These are phyloP conservation scores for Nyctalus aviator DNA, from an alignment of 2,797 vertebrate genomes.

Conservation along the genomic window DNA sequence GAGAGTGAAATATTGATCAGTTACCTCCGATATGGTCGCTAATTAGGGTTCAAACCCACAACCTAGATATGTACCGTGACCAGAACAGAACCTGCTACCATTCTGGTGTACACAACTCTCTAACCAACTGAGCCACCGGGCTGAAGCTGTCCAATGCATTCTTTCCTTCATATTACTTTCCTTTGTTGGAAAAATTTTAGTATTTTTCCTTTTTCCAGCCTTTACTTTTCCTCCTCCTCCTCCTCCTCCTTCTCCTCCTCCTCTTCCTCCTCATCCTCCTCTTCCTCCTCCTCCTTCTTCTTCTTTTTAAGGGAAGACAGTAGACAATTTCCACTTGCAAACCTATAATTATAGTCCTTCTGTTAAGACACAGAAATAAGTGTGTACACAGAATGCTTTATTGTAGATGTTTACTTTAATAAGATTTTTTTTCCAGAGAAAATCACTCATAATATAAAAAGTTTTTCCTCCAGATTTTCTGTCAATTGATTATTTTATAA, in stretches of 20 bases:
- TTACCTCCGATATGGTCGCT: not conserved
- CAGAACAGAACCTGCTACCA: not conserved
- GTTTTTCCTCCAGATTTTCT: conserved; percentile 31
- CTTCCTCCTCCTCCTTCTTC: not conserved
- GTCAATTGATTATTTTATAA: conserved; percentile 40
- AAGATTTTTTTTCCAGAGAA: conserved; percentile 48
- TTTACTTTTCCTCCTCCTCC: not conserved
- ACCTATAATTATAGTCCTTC: not conserved
- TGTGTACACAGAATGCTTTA: conserved; percentile 35
- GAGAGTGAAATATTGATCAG: not conserved
- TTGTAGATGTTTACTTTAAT: conserved; percentile 18
- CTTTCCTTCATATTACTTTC: not conserved
- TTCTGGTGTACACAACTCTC: not conserved
- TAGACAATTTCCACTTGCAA: not conserved
- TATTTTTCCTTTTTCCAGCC: conserved; percentile 28
- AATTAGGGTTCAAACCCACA: not conserved
- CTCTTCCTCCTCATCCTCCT: too few species aligned
- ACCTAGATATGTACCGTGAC: not conserved
- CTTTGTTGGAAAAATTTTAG: not conserved
- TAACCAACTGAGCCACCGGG: not conserved
- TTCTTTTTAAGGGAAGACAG: not conserved
- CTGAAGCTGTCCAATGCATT: not conserved
- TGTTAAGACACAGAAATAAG: not conserved
- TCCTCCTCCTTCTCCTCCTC: too few species aligned
- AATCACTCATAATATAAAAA: not conserved